Base-by-base conservation (phyloP, 2,113 vertebrate genomes). In the Ciconia maguari region DNA sequence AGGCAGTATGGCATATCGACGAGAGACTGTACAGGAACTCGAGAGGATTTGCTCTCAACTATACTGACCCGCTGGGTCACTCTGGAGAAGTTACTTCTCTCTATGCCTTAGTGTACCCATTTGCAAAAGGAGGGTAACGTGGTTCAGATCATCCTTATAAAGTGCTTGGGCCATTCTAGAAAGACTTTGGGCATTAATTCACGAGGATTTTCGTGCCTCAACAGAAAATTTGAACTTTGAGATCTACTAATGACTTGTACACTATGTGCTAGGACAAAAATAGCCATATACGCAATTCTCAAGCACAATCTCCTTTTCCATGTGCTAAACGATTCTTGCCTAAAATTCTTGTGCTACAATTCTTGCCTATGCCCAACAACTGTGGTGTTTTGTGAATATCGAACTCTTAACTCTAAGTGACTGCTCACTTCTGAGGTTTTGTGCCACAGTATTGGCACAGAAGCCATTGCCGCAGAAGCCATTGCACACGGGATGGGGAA, bases 91-190 rank as follows among this genome's bases (percentile, higher is more conserved):
- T 10, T 4, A 18, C 41, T 82, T 64, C 69, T 89, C 71, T 25
- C 58, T 21, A 5, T 8, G 34, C 61, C 65, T 81, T 25, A 29
- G 42, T 5, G 21, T 42, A 65, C 48, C n/a, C 80, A 11, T 72
- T 69, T 89, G 61, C 89, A 54, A 85, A 68, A 82, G 83, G 74
- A 94, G 58, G 49, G n/a, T 79, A 58, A 58, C 1, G 22, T 72
- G 85, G 75, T 90, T 94, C 91, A 83, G 81, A 75, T 78, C 64
- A 41, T 60, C 76, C 83, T 36, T 62, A 83, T 96, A 94, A 96
- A 97, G 96, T 96, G 96, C 96, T 83, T 46, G 90, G 90, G 82
- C 66, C 69, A 61, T 85, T 90, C 87, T 69, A 70, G 30, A 54
- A 74, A 80, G 58, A 65, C 74, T 58, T 58, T 26, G 69, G 54